Evolutionary conservation across 1,140 invertebrate species (phyloP), one percentile per base, ranked within the genome.

Genomic region (Vanessa atalanta): DNA sequence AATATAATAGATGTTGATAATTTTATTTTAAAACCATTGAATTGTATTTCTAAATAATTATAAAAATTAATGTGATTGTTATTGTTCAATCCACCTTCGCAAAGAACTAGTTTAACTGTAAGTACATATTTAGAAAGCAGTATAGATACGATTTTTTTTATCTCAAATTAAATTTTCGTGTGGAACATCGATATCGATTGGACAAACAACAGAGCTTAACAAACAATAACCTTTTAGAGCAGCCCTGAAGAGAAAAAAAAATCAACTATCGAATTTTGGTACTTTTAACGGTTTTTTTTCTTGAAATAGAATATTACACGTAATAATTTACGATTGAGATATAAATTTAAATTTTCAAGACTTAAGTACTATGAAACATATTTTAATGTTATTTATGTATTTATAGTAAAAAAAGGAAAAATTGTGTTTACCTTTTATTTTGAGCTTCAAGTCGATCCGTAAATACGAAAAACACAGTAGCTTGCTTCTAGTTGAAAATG

Each of bases 401-500:
- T 51, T 6, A 51, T 51, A 9, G 48, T 23, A 16, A 55, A n/a
- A 55, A 55, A 6, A 4, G 3, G 15, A 3, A 16, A n/a, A 61
- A 61, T 55, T 3, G 51, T 11, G 26, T 31, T 31, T 31, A 31
- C 12, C 14, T 37, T 61, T 31, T 61, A 37, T 37, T 31, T 61
- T n/a, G 37, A 43, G 9, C 9, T 43, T 43, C 37, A 43, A 26
- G 16, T 43, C 31, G 23, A 61, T 43, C 23, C 31, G 20, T 57
- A 60, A 60, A 69, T 26, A 14, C 20, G 7, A 47, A 61, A 53
- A 53, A 51, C 47, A 61, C 57, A 55, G 47, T 61, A n/a, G 31
- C 60, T 47, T 70, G 57, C 69, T 65, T 66, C 57, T 48, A 74
- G 72, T 74, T 64, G 66, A 74, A 74, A 74, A 69, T 74, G 72